A percentile compares a stretch with the other conserved stretches of the same genome.
phyloP scores from a whole-genome alignment of 2,888 invertebrate genomes.

The Lasius platythorax region DNA sequence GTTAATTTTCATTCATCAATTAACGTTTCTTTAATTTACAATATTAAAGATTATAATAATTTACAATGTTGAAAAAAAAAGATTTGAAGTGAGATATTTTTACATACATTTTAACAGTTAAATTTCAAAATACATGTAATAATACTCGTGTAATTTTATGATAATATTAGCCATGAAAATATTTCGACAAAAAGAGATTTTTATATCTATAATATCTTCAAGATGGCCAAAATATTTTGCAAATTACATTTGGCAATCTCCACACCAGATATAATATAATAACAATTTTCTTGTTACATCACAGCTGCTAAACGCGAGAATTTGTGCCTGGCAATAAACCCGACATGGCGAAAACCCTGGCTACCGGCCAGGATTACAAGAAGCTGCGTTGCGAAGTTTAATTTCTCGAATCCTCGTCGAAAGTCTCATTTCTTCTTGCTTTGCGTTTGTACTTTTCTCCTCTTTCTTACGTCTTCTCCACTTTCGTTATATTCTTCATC shows the following conservation, averaged over 20 bases:
- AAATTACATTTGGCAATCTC: constrained; percentile 26
- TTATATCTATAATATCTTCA: not conserved
- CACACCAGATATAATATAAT: not conserved
- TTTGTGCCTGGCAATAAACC: constrained; percentile 35
- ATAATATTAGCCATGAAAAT: not conserved
- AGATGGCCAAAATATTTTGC: not conserved
- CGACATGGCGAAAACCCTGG: constrained; percentile 76
- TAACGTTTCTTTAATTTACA: not conserved
- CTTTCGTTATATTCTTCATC: constrained; percentile 31
- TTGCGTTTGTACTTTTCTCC: constrained; percentile 54
- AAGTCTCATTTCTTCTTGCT: constrained; percentile 61
- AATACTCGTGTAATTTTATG: not conserved
- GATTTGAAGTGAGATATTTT: not conserved
- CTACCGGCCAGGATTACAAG: constrained; percentile 81
- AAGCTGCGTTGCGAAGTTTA: constrained; percentile 79
- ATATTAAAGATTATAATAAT: not conserved
- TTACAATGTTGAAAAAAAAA: not conserved
- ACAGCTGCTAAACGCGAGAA: constrained; percentile 1
- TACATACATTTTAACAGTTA: not conserved
- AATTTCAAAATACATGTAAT: not conserved
- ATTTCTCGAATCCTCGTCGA: constrained; percentile 80
- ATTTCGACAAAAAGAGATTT: not conserved
- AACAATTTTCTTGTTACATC: constrained; percentile 22
- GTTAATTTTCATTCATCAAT: not conserved
- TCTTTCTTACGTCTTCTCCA: constrained; percentile 22